phyloP scores from a whole-genome alignment of 1,140 invertebrate genomes.

The Drosophila kohkoa region DNA sequence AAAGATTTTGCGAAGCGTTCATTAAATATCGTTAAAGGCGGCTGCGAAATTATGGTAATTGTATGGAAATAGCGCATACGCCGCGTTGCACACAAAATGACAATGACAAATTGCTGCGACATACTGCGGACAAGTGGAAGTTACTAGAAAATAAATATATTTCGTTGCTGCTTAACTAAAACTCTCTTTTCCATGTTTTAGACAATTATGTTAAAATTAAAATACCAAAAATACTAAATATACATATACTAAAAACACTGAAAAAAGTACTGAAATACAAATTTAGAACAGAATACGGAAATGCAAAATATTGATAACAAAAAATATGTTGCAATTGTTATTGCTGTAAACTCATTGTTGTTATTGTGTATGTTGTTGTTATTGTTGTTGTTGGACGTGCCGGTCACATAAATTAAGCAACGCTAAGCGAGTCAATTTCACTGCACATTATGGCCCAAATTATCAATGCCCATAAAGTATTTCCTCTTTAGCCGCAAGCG shows the following conservation, averaged over 20 bases:
- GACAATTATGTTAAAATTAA: not conserved
- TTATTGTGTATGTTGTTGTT: not conserved
- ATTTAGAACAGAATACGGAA: too few species aligned
- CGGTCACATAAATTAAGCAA: constrained; percentile 65
- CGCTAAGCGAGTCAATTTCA: constrained; percentile 71
- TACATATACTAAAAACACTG: too few species aligned
- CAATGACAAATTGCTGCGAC: constrained; percentile 49
- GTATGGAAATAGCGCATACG: constrained; percentile 42
- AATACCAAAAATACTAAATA: too few species aligned
- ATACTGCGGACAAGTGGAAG: not conserved
- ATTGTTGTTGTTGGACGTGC: constrained; percentile 9
- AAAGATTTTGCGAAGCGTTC: constrained; percentile 21
- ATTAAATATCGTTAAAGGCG: constrained; percentile 53
- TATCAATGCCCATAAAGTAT: constrained; percentile 78
- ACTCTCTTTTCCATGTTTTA: not conserved
- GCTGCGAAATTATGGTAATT: constrained; percentile 59
- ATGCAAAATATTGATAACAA: too few species aligned
- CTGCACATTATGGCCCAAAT: constrained; percentile 75
- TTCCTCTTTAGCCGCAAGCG: constrained; percentile 61
- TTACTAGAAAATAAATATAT: not conserved
- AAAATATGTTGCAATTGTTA: not conserved
- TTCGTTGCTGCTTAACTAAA: not conserved
- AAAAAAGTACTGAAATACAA: too few species aligned
- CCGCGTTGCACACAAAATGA: constrained; percentile 44
- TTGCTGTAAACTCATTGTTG: not conserved